Percentiles rank a stretch among this genome's conserved stretches.
Evolutionary conservation across 1,140 invertebrate species (phyloP).

Genomic region (Aphaenogaster floridana): DNA sequence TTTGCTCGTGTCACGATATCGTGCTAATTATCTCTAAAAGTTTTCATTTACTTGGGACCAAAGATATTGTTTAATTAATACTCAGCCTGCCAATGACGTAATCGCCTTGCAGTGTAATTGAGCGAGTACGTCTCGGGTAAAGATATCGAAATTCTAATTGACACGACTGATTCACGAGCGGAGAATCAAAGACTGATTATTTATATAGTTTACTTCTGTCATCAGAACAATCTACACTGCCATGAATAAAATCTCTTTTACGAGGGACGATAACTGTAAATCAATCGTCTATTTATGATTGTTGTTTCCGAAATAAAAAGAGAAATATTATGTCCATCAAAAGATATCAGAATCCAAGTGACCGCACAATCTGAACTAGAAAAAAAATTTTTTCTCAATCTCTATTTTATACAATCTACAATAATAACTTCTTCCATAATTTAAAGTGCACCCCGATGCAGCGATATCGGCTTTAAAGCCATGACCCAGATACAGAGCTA

Average conservation of each 20-base stretch:
- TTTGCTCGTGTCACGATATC: constrained; percentile 47
- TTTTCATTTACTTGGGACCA: constrained; percentile 52
- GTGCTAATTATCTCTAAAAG: not conserved
- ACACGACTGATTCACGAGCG: constrained; percentile 27
- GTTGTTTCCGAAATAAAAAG: not conserved
- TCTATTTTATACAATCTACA: constrained; percentile 49
- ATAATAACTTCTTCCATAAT: constrained; percentile 32
- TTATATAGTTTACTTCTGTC: constrained; percentile 40
- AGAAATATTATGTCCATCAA: not conserved
- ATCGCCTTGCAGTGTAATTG: not conserved
- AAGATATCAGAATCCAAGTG: not conserved
- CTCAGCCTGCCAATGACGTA: constrained; percentile 25
- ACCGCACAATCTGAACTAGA: not conserved
- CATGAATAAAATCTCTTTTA: constrained; percentile 21
- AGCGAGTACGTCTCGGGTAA: not conserved
- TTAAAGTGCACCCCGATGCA: constrained; percentile 10
- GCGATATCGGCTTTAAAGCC: constrained; percentile 63
- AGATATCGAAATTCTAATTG: constrained; percentile 46
- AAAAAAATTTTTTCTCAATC: constrained; percentile 16
- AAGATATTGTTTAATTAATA: constrained; percentile 28
- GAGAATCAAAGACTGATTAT: constrained; percentile 60
- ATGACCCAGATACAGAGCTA: constrained; percentile 50
- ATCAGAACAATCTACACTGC: constrained; percentile 34
- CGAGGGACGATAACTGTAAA: not conserved
- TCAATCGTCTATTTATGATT: constrained; percentile 17